Conservation (phyloP, 2,113 vertebrate genomes). For the Hydrochoerus hydrochaeris region DNA sequence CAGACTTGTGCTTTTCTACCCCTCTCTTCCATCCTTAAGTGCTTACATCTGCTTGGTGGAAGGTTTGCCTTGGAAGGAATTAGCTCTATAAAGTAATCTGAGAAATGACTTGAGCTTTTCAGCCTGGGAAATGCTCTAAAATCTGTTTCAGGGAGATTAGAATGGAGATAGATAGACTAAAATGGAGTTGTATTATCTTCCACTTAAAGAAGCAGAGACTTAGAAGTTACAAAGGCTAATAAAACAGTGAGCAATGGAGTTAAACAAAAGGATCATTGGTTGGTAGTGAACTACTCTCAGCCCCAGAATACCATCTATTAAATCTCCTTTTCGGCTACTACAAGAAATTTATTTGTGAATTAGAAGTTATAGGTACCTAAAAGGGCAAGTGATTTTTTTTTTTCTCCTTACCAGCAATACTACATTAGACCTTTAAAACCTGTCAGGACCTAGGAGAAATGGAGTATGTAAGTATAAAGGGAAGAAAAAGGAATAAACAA, state of each 20-base stretch:
- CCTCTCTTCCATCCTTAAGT: not conserved
- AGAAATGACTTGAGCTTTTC: not conserved
- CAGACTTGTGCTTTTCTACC: not conserved
- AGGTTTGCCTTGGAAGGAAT: not conserved
- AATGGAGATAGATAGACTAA: not conserved
- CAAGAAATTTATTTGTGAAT: not conserved
- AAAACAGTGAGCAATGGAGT: not conserved
- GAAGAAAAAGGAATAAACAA: not conserved
- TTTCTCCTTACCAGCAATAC: conserved; percentile 21
- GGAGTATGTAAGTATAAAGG: not conserved
- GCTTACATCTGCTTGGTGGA: not conserved
- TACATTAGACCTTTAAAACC: conserved; percentile 24
- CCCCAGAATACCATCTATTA: not conserved
- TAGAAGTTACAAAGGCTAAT: not conserved
- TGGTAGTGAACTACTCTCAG: not conserved
- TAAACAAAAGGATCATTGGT: not conserved
- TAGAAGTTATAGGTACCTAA: not conserved
- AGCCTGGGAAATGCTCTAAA: not conserved
- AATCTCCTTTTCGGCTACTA: not conserved
- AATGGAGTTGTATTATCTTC: not conserved
- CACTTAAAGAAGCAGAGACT: not conserved
- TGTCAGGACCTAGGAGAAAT: not conserved
- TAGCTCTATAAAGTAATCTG: not conserved
- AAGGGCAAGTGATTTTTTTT: conserved; percentile 5
- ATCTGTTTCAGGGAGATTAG: not conserved